A percentile compares a stretch with the other conserved stretches of the same genome.
Conservation (phyloP, 2,797 vertebrate species). For the Trematomus bernacchii region DNA sequence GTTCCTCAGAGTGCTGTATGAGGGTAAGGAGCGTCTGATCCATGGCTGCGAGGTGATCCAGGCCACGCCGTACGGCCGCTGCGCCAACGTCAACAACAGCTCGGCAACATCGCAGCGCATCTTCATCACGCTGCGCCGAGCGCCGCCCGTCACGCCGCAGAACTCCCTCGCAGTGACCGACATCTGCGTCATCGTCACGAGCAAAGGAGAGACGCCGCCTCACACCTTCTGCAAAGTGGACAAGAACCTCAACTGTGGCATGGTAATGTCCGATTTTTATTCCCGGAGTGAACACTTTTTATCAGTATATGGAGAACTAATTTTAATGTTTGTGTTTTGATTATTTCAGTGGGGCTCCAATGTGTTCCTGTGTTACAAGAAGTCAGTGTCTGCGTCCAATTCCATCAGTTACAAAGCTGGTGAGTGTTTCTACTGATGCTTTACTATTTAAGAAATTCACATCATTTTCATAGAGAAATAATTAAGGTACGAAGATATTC, state of each 20-base stretch:
- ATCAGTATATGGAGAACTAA: accelerated
- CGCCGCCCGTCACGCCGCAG: slow-evolving; percentile 89
- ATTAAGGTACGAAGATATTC: background rate
- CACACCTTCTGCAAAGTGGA: slow-evolving; percentile 99
- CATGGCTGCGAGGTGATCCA: slow-evolving; percentile 96
- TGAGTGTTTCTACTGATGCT: slow-evolving; percentile 78
- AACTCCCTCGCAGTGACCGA: slow-evolving; percentile 97
- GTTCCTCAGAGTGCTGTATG: slow-evolving; percentile 91
- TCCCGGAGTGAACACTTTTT: accelerated
- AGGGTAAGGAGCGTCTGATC: slow-evolving; percentile 95
- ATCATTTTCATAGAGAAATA: background rate
- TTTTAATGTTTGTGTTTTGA: background rate
- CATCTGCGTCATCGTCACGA: slow-evolving; percentile 96
- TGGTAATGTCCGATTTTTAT: slow-evolving; percentile 84
- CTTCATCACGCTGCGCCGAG: slow-evolving; percentile 94
- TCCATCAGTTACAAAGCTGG: slow-evolving; percentile 97
- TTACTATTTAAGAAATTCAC: background rate
- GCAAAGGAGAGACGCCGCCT: slow-evolving; percentile 96
- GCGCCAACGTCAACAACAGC: slow-evolving; percentile 99
- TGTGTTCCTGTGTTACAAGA: slow-evolving; percentile 98
- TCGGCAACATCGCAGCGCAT: slow-evolving; percentile 94
- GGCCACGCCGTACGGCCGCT: slow-evolving; percentile 96
- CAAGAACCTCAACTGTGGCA: slow-evolving; percentile 98
- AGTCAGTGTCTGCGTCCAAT: slow-evolving; percentile 96
- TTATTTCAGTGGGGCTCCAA: slow-evolving; percentile 96